Evolutionary conservation across 2,888 invertebrate genomes (phyloP), one percentile per base, ranked within the genome.

Genomic region (Apamea monoglypha): DNA sequence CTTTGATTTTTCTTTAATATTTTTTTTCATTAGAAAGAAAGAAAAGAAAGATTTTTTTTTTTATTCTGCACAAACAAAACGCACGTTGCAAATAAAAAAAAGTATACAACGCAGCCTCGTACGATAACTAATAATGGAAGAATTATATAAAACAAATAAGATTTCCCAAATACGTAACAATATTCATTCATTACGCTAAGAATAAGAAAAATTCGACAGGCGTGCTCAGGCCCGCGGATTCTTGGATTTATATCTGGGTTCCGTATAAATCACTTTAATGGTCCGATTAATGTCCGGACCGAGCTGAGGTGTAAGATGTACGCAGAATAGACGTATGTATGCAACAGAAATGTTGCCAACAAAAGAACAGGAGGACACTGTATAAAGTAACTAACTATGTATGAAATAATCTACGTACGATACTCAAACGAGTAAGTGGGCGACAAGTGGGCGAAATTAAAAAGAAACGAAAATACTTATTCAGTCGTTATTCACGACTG

Each of bases 181-280:
- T 88, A 88, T 84, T 88, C 87, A 87, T 88, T 89, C 84, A 90
- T 90, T 90, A 90, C 88, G 88, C 87, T 88, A 89, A 90, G 89
- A 89, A 90, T 88, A 87, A 90, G 91, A 93, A 93, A 92, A 93
- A 93, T 91, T 93, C 91, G 91, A 92, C 91, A 94, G 90, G 91
- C 93, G 92, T 93, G 92, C 91, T 92, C 88, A 80, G 87, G 90
- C 88, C 87, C 91, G 88, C 89, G 91, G 92, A 92, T 92, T 91
- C 90, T 83, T 91, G 92, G 93, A 95, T 95, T 95, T 95, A 94
- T 94, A 91, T 92, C 90, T 90, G 91, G 91, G 92, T 91, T 91
- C 90, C 79, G 87, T 90, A 93, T 95, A 95, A 95, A 95, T 95
- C 95, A 95, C 94, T 92, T 93, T 95, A 95, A 95, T 95, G 95